These are phyloP conservation scores for Montipora capitata DNA, from an alignment of 92 coral and sea anemone genomes.

Conservation along the genomic window DNA sequence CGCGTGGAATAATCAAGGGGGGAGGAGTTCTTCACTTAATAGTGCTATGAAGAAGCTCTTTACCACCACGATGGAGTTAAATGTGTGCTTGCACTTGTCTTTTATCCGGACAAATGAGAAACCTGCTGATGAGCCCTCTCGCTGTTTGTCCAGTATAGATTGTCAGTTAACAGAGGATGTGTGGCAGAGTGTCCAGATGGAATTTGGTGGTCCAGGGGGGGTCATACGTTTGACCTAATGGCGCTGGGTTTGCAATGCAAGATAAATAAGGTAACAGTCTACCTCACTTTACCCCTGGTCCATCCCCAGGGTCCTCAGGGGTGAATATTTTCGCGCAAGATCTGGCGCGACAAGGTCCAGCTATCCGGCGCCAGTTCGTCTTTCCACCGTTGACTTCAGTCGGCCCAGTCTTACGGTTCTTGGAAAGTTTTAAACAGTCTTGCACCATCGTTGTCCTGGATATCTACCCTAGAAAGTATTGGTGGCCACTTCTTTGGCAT, in stretches of 20 bases:
- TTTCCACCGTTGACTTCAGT: slow-evolving; percentile 33
- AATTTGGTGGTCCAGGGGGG: slow-evolving; percentile 29
- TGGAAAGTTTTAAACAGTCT: not conserved
- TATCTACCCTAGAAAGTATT: no score
- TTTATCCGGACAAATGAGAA: no score
- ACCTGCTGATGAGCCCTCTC: no score
- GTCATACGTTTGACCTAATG: slow-evolving; percentile 53
- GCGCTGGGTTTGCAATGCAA: slow-evolving; percentile 26
- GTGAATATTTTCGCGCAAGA: slow-evolving; percentile 41
- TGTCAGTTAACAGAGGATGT: not conserved
- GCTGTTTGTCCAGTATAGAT: no score
- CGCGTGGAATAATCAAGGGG: no score
- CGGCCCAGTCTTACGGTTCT: slow-evolving; percentile 32
- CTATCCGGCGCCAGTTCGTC: slow-evolving; percentile 23
- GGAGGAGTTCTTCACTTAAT: not conserved
- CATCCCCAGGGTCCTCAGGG: slow-evolving; percentile 11
- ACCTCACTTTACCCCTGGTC: slow-evolving; percentile 18
- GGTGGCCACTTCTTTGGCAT: no score
- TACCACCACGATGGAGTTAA: not conserved
- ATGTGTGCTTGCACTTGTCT: not conserved
- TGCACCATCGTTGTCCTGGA: no score
- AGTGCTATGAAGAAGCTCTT: slow-evolving; percentile 31
- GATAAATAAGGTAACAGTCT: not conserved
- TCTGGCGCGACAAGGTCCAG: not conserved
- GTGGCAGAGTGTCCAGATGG: not conserved